Percentiles rank a stretch among this genome's conserved stretches.
These are phyloP conservation scores for Apis cerana DNA, from an alignment of 1,140 invertebrate species.

Conservation along the genomic window DNA sequence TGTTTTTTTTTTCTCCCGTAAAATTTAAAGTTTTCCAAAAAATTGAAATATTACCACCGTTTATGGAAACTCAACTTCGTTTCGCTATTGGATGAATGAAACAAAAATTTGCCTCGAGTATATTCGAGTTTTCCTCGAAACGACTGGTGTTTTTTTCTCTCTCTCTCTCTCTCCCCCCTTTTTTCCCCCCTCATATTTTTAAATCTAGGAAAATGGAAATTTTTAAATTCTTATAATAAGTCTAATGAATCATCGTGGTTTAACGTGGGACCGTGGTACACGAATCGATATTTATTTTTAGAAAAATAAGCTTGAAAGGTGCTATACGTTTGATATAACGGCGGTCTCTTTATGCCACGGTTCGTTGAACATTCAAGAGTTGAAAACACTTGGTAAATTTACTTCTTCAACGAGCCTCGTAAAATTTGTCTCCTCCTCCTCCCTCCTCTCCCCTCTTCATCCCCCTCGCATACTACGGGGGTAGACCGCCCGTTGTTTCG, in stretches of 20 bases:
- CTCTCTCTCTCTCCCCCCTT: no score
- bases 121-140: no score
- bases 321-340: background rate
- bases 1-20: no score
- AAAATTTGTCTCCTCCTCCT: background rate
- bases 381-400: slow-evolving; percentile 28
- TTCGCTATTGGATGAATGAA: no score
- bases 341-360: background rate
- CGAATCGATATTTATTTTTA: slow-evolving; percentile 32
- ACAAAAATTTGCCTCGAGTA: no score
- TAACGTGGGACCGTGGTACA: background rate
- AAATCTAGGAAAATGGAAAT: background rate
- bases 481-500: background rate
- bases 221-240: background rate
- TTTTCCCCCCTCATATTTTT: background rate
- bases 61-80: no score
- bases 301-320: slow-evolving; percentile 3
- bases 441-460: no score
- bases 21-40: no score
- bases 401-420: background rate
- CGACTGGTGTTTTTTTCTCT: no score
- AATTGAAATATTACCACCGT: no score
- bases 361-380: slow-evolving; percentile 31
- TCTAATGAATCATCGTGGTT: background rate
- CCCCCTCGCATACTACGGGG: no score